Base-by-base conservation (phyloP, 2,888 invertebrate species). In the Copidosoma aretas region DNA sequence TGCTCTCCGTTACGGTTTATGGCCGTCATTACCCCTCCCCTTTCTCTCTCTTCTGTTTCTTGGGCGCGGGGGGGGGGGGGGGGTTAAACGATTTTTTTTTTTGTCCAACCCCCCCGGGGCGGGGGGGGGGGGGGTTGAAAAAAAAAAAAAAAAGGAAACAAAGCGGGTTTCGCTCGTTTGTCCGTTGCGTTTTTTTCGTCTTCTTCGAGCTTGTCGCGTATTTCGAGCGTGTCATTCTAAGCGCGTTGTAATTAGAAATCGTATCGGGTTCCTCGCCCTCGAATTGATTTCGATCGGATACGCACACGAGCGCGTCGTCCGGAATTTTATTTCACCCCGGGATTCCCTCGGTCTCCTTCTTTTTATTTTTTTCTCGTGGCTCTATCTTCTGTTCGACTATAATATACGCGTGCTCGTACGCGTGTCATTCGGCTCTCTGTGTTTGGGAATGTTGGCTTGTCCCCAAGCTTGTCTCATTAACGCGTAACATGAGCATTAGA, bases 81-180 rank as follows among this genome's bases (percentile, higher is more conserved):
- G 78, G 79, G 82, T 82, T 81, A 82, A 82, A 82, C 81, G 81
- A 80, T 82, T 81, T 78, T 80, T 78, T 79, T 76, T 64, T 19
- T 15, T 21, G 10, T 15, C 41, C 22, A 21, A n/a, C 2, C 24
- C 43, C n/a, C 22, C 46, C 24, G n/a, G n/a, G n/a, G n/a, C n/a
- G 32, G 32, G 8, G 32, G 8, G 32, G 78, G 54, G 77, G 79
- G 73, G 78, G 79, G 82, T 82, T 81, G 82, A 82, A 82, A 81
- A 81, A 80, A 21, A n/a, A 4, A 15, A 32, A 17, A 57, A 12
- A 57, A 57, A 12, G 17, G 5, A 8, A 17, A 51, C 51, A 8
- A 32, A 32, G 67, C 52, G 62, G 41, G 57, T 21, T 41, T n/a
- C 19, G 54, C 51, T 68, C 54, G 57, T 43, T 41, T 62, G 62